Evolutionary conservation across 1,140 invertebrate genomes (phyloP).

Genomic region (Calosoma granatense): DNA sequence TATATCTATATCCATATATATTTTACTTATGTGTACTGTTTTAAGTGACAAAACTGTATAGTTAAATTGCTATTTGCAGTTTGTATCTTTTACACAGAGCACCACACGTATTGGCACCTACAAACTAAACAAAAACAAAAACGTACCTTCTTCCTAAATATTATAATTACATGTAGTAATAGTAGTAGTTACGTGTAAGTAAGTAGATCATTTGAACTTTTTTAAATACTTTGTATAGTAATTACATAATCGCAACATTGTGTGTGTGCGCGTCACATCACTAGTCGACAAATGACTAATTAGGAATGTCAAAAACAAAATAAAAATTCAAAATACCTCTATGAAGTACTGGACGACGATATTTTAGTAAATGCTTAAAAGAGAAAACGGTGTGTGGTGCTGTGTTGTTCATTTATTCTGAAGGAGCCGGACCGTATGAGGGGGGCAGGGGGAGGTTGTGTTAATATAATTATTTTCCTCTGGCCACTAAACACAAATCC

Average conservation of each 20-base stretch:
- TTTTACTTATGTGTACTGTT: no score
- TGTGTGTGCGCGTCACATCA: not conserved
- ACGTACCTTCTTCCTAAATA: not conserved
- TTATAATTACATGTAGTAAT: not conserved
- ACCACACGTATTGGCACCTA: conserved; percentile 3
- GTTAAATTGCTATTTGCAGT: not conserved
- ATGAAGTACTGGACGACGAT: not conserved
- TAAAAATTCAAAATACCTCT: not conserved
- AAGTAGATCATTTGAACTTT: not conserved
- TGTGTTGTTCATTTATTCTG: not conserved
- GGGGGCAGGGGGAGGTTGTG: no score
- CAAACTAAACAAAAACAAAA: conserved; percentile 1
- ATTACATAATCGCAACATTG: not conserved
- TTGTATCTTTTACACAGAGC: not conserved
- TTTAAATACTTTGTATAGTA: conserved; percentile 1
- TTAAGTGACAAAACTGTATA: conserved; percentile 4
- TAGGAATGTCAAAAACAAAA: conserved; percentile 6
- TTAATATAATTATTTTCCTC: no score
- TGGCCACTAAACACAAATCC: no score
- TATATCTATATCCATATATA: no score
- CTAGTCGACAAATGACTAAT: not conserved
- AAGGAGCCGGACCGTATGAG: no score
- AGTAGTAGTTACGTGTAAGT: no score
- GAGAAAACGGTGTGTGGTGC: not conserved
- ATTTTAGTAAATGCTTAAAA: not conserved